A percentile compares a stretch with the other conserved stretches of the same genome.
Evolutionary conservation across 1,140 invertebrate genomes (phyloP).

Genomic region (Psix sp.): DNA sequence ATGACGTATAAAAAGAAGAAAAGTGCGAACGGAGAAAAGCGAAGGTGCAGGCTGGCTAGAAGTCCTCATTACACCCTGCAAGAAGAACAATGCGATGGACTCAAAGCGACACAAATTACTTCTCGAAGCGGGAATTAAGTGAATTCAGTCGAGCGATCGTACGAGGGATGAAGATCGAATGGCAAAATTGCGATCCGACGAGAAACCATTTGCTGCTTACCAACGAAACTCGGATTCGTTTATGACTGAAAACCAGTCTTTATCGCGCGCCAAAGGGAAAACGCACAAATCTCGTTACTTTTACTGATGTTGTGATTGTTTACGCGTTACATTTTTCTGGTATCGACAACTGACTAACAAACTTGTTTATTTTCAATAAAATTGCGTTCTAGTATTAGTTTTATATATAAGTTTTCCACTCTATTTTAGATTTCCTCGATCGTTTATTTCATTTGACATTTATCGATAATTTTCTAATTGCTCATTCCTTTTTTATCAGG

Average conservation of each 20-base stretch:
- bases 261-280: conserved; percentile 10
- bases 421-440: no score
- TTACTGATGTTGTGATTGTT: conserved; percentile 23
- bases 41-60: conserved; percentile 47
- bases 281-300: conserved; percentile 18
- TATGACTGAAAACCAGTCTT: conserved; percentile 32
- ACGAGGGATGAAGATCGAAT: conserved; percentile 60
- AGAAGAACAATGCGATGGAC: conserved; percentile 62
- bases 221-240: conserved; percentile 30
- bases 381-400: no score
- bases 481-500: no score
- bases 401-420: no score
- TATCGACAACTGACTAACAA: not conserved
- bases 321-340: conserved; percentile 12
- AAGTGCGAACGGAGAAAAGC: conserved; percentile 44
- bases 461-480: no score
- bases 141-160: conserved; percentile 62
- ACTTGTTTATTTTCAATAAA: no score
- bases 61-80: conserved; percentile 55
- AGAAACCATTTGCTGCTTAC: conserved; percentile 32
- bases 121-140: conserved; percentile 67
- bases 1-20: conserved; percentile 55
- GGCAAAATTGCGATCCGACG: conserved; percentile 35
- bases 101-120: conserved; percentile 69
- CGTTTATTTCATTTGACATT: no score